phyloP scores from a whole-genome alignment of 2,113 vertebrate genomes.

The Pontoporia blainvillei region DNA sequence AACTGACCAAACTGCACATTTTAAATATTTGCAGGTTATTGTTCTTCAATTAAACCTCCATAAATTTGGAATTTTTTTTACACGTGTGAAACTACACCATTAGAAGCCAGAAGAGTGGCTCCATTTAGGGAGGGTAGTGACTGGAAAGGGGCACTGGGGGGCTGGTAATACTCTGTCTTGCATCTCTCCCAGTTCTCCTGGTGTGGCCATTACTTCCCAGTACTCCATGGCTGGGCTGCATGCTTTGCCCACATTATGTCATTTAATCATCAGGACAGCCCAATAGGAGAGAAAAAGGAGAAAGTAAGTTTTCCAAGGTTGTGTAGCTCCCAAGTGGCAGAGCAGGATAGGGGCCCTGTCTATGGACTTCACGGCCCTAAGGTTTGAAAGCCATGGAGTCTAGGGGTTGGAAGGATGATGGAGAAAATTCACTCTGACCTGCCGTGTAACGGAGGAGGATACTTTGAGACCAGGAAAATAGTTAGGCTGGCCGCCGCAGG shows the following conservation, averaged over 20 bases:
- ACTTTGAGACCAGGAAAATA: neutral
- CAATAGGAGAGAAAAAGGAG: neutral
- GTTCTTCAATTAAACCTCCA: neutral
- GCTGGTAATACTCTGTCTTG: neutral
- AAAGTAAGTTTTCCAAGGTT: neutral
- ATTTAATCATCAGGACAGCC: neutral
- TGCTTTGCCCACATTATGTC: neutral
- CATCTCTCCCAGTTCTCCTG: neutral
- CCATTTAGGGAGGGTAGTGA: neutral
- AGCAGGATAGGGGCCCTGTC: fast-evolving
- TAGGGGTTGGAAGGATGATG: neutral
- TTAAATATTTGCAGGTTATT: neutral
- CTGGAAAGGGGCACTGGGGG: neutral
- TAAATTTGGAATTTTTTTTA: no score
- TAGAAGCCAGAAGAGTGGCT: neutral
- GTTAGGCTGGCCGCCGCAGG: neutral
- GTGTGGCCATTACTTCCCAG: neutral
- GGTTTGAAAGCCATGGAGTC: neutral
- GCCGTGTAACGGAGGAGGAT: fast-evolving
- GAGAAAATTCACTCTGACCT: neutral
- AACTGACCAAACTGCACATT: neutral
- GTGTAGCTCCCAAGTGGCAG: neutral
- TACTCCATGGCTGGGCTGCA: neutral
- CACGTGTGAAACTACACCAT: neutral
- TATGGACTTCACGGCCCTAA: neutral